A percentile compares a stretch with the other conserved stretches of the same genome.
Conservation (phyloP, 2,888 invertebrate species). For the Pecten maximus region DNA sequence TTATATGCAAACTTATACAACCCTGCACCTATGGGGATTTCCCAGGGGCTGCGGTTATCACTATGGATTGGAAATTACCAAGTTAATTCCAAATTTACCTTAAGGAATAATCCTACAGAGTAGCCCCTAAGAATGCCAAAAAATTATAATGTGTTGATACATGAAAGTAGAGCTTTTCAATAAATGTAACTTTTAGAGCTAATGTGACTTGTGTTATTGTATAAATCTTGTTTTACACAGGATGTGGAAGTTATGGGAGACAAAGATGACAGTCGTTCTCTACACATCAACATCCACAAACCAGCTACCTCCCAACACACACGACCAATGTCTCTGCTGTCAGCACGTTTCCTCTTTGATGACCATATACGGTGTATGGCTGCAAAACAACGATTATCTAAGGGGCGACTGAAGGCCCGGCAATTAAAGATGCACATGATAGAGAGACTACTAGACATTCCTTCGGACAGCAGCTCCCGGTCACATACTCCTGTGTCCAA, state of each 20-base stretch:
- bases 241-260: constrained; percentile 97
- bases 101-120: too few relatives aligned
- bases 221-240: constrained; percentile 82
- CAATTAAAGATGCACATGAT: constrained; percentile 99
- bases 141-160: too few relatives aligned
- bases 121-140: too few relatives aligned
- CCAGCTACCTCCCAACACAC: constrained; percentile 84
- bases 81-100: too few relatives aligned
- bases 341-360: constrained; percentile 92
- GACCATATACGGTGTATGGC: constrained; percentile 99
- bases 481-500: constrained; percentile 57
- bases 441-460: constrained; percentile 91
- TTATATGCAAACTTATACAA: too few relatives aligned
- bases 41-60: too few relatives aligned
- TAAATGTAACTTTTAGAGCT: too few relatives aligned
- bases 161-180: too few relatives aligned
- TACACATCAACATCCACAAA: constrained; percentile 96
- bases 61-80: too few relatives aligned
- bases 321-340: constrained; percentile 81
- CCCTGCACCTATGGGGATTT: too few relatives aligned
- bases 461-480: constrained; percentile 58
- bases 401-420: constrained; percentile 91
- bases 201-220: too few relatives aligned
- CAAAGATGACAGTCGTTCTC: constrained; percentile 96
- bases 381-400: constrained; percentile 92